These are phyloP conservation scores for Chironomus striatipennis DNA, from an alignment of 1,140 invertebrate genomes.

Conservation along the genomic window DNA sequence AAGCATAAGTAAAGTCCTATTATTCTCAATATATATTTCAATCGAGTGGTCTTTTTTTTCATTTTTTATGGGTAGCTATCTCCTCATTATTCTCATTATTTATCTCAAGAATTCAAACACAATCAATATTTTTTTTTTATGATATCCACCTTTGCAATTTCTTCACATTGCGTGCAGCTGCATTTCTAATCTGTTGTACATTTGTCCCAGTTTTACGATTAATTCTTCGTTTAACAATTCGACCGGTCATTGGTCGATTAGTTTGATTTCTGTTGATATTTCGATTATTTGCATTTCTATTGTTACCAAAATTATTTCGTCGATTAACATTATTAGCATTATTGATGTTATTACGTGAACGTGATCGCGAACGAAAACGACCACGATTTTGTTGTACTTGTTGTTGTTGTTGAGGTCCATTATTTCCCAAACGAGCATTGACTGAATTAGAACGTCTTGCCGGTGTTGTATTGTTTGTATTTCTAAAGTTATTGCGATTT, in stretches of 20 bases:
- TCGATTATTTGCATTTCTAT: neutral
- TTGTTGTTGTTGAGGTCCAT: neutral
- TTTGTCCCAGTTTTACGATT: neutral
- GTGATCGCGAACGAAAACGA: too few species aligned
- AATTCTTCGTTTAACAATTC: neutral
- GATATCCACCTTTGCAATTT: constrained; percentile 8
- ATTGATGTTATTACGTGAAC: too few species aligned
- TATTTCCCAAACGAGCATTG: constrained; percentile 6
- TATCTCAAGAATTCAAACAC: neutral
- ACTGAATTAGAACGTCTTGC: neutral
- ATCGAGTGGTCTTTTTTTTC: too few species aligned
- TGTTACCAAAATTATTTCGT: too few species aligned
- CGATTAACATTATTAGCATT: too few species aligned
- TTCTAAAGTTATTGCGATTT: constrained; percentile 8
- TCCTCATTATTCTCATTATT: neutral
- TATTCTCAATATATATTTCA: too few species aligned
- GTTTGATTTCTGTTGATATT: neutral
- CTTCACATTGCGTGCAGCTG: neutral
- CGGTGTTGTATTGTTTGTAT: neutral
- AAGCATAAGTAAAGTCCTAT: too few species aligned
- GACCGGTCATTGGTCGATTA: constrained; percentile 7
- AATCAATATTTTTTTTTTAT: neutral
- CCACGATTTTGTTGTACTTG: too few species aligned
- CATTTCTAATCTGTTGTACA: neutral
- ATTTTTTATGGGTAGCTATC: too few species aligned